These are phyloP conservation scores for Phragmatobia fuliginosa DNA, from an alignment of 2,888 invertebrate species.

Conservation along the genomic window DNA sequence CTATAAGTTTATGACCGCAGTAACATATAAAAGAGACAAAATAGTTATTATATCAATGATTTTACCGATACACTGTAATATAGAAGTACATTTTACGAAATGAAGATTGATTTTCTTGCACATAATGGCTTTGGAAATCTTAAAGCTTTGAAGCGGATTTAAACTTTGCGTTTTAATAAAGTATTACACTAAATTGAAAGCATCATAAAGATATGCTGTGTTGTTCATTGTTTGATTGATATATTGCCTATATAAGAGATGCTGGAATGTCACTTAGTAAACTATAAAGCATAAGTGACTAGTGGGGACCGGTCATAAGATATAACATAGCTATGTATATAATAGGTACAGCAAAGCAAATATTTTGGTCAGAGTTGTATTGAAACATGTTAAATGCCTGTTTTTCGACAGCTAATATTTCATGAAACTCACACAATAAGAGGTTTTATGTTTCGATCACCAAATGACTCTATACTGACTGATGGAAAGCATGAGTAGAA, in stretches of 20 bases:
- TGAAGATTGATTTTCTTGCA: conserved; percentile 1
- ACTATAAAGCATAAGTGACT: background rate
- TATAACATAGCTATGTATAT: background rate
- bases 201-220: background rate
- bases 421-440: background rate
- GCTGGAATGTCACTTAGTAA: background rate
- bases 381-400: background rate
- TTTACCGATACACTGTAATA: background rate
- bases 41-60: conserved; percentile 2
- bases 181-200: background rate
- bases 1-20: background rate
- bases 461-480: no score
- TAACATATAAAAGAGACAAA: conserved; percentile 1
- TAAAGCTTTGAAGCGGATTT: background rate
- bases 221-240: background rate
- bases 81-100: background rate
- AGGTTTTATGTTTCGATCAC: no score
- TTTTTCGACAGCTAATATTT: no score
- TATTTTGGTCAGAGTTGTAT: no score
- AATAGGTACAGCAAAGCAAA: no score
- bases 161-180: background rate
- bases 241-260: background rate
- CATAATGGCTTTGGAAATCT: conserved; percentile 7
- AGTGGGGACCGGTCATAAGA: background rate
- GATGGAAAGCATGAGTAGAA: no score